phyloP scores from a whole-genome alignment of 2,797 vertebrate genomes.

The Scarus forsteni region DNA sequence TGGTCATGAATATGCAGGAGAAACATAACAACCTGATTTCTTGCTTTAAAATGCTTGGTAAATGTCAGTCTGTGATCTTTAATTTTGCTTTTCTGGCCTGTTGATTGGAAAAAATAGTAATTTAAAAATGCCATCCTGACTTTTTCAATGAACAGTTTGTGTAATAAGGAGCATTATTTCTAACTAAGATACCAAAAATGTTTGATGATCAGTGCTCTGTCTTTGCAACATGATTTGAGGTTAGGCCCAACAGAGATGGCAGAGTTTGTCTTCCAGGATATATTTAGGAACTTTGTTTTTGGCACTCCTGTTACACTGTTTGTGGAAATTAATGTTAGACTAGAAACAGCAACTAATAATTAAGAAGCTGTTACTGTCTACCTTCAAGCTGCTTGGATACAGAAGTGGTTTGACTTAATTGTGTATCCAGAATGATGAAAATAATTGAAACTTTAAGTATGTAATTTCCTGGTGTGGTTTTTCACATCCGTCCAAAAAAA shows the following conservation, averaged over 20 bases:
- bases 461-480: conserved; percentile 11
- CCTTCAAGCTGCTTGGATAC: conserved; percentile 10
- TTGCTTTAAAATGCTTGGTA: neutral
- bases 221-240: too few species aligned
- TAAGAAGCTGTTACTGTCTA: neutral
- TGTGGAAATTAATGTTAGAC: neutral
- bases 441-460: neutral
- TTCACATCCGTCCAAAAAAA: neutral
- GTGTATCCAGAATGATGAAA: conserved; percentile 8
- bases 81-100: neutral
- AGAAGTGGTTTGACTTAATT: neutral
- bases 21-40: neutral
- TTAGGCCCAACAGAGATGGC: too few species aligned
- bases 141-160: neutral
- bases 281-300: too few species aligned
- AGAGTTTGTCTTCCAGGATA: too few species aligned
- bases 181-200: neutral
- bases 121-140: too few species aligned
- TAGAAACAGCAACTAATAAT: neutral
- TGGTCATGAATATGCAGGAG: neutral
- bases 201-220: too few species aligned
- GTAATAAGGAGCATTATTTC: neutral
- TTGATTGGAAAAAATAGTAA: neutral
- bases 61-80: neutral
- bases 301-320: neutral